A percentile compares a stretch with the other conserved stretches of the same genome.
Evolutionary conservation across 2,888 invertebrate species (phyloP).

Genomic region (Scelioninae gen. 1): DNA sequence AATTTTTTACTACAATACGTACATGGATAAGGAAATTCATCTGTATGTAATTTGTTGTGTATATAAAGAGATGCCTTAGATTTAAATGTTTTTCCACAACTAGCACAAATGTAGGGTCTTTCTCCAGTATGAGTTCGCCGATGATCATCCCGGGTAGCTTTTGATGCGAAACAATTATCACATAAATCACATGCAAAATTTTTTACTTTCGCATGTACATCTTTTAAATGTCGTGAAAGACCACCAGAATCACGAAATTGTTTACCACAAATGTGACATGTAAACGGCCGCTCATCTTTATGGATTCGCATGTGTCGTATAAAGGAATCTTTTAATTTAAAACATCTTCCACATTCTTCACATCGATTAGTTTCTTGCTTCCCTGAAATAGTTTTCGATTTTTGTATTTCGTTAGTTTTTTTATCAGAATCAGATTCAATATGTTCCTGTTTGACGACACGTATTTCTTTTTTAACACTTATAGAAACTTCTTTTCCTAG

Average conservation of each 20-base stretch:
- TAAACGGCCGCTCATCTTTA: slow-evolving; percentile 82
- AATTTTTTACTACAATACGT: slow-evolving; percentile 84
- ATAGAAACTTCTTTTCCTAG: too few species aligned
- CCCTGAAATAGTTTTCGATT: too few species aligned
- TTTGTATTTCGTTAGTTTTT: too few species aligned
- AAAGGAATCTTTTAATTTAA: too few species aligned
- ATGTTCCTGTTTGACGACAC: too few species aligned
- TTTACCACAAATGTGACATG: slow-evolving; percentile 84
- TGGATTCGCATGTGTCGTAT: slow-evolving; percentile 76
- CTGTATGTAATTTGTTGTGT: slow-evolving; percentile 79
- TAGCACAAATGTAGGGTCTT: slow-evolving; percentile 83
- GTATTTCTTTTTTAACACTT: too few species aligned
- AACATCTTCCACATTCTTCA: too few species aligned
- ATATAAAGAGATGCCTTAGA: slow-evolving; percentile 85
- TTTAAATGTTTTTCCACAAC: slow-evolving; percentile 85
- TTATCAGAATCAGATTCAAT: too few species aligned
- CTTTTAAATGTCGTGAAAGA: slow-evolving; percentile 81
- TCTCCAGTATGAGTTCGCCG: slow-evolving; percentile 82
- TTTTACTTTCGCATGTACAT: slow-evolving; percentile 82
- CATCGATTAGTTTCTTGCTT: too few species aligned
- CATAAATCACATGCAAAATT: slow-evolving; percentile 82
- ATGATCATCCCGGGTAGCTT: slow-evolving; percentile 83
- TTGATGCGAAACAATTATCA: slow-evolving; percentile 80
- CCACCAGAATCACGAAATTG: slow-evolving; percentile 83
- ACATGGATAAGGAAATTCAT: slow-evolving; percentile 77